These are phyloP conservation scores for Periplaneta americana DNA, from an alignment of 1,140 invertebrate genomes.

Conservation along the genomic window DNA sequence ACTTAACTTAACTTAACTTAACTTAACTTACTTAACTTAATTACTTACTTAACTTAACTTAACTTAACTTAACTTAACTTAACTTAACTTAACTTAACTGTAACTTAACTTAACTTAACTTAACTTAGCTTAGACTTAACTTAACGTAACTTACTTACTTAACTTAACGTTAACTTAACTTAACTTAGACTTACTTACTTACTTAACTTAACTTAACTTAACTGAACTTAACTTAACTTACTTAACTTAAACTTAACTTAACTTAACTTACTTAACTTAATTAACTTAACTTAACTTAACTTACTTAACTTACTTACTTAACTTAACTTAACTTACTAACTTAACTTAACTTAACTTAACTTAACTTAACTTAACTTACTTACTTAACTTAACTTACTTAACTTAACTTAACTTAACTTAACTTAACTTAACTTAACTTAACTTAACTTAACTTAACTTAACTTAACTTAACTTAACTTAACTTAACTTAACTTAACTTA, in stretches of 20 bases:
- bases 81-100: neutral
- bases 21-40: conserved; percentile 23
- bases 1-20: conserved; percentile 27
- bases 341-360: conserved; percentile 6
- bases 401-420: conserved; percentile 12
- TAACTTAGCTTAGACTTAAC: neutral
- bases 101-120: conserved; percentile 3
- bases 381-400: conserved; percentile 5
- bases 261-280: neutral
- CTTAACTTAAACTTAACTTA: neutral
- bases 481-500: conserved; percentile 28
- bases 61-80: conserved; percentile 23
- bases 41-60: conserved; percentile 26
- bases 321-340: conserved; percentile 1
- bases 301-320: conserved; percentile 2
- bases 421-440: conserved; percentile 23
- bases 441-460: conserved; percentile 23
- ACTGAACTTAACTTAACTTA: conserved; percentile 9
- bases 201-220: conserved; percentile 3
- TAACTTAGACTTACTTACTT: neutral
- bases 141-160: neutral
- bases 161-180: neutral
- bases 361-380: conserved; percentile 9
- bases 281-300: conserved; percentile 1
- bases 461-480: neutral